Evolutionary conservation across 2,113 vertebrate genomes (phyloP).

Genomic region (Serinus canaria): DNA sequence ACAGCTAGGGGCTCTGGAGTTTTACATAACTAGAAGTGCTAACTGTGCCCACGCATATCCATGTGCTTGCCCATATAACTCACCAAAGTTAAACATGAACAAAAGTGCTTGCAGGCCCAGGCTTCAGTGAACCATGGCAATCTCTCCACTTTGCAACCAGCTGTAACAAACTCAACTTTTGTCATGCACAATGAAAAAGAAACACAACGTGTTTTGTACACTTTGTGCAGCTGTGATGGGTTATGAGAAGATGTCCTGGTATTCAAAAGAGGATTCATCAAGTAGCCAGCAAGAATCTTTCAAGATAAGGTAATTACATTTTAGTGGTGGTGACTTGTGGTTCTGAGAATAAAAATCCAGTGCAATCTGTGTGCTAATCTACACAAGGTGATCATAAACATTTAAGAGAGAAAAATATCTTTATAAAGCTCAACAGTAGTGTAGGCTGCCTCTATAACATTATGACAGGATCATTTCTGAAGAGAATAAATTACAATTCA

Average conservation of each 20-base stretch:
- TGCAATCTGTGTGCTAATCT: not conserved
- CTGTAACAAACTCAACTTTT: not conserved
- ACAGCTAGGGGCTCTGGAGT: accelerated
- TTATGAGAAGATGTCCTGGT: not conserved
- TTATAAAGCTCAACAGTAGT: not conserved
- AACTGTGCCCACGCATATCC: not conserved
- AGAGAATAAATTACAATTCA: not conserved
- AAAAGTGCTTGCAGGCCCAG: not conserved
- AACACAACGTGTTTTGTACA: not conserved
- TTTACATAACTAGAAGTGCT: not conserved
- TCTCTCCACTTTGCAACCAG: not conserved
- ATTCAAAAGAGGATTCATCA: not conserved
- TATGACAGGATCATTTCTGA: not conserved
- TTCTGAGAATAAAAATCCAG: not conserved
- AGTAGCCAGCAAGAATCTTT: not conserved
- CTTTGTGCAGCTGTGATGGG: not conserved
- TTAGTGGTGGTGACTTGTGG: not conserved
- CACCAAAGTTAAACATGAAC: slow-evolving; percentile 32
- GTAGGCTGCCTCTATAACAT: not conserved
- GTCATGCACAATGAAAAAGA: not conserved
- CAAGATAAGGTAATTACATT: not conserved
- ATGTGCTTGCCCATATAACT: not conserved
- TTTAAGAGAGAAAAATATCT: not conserved
- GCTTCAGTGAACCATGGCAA: not conserved
- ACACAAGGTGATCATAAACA: not conserved